Conservation (phyloP, 1,140 invertebrate species). For the Caenorhabditis elegans region WBcel235 BX284606.5:12056001-12056500, state of each 20-base stretch:
- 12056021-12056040: neutral
- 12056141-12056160: neutral
- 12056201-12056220: neutral
- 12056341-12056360: neutral
- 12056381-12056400: neutral
- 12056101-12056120: constrained; percentile 33
- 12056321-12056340: constrained; percentile 28
- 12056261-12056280: neutral
- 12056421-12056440: neutral
- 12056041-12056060: neutral
- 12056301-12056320: constrained; percentile 21
- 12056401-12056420: neutral
- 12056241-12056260: neutral
- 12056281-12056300: constrained; percentile 31
- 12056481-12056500: neutral
- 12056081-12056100: constrained; percentile 14
- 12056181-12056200: too few relatives aligned
- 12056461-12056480: constrained; percentile 8
- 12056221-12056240: constrained; percentile 19
- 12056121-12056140: neutral
- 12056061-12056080: neutral
- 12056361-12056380: neutral
- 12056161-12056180: neutral
- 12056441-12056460: neutral
- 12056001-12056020: neutral